Evolutionary conservation across 2,888 invertebrate genomes (phyloP), one percentile per base, ranked within the genome.

Genomic region (Coleophora flavipennella): DNA sequence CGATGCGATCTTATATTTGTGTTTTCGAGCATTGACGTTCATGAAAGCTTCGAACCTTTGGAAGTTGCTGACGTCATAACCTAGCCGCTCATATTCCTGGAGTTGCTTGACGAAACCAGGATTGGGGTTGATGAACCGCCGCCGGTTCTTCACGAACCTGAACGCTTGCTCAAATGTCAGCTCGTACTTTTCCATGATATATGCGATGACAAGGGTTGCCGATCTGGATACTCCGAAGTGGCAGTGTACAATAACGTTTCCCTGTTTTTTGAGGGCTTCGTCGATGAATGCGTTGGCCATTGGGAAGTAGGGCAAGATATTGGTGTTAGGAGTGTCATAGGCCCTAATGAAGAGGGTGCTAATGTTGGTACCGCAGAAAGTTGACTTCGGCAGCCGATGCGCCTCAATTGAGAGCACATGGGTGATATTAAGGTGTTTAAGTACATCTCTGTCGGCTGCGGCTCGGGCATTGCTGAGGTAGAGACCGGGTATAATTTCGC

Each of bases 181-280:
- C 44, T 90, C 89, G 67, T 92, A 91, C 77, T 94, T 92, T 59
- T 93, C 91, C 94, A 97, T 96, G 57, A 97, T 89, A 83, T 95
- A 97, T 36, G 97, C 96, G 63, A 97, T 96, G 62, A 96, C 95
- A 66, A 97, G 90, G 46, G 97, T 97, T 46, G 97, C 96, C 49
- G 96, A 96, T 51, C 97, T 88, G 40, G 96, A 97, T 36, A 97
- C 94, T 38, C 97, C 97, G 37, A 96, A 97, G 64, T 97, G 97
- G 74, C 97, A 97, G 77, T 97, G 97, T 44, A 97, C 91, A 63
- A 97, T 86, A 31, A 97, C 94, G 59, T 91, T 80, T 1, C 84
- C 84, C 6, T 20, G 20, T 14, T 89, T 63, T 81, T 88, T 58
- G 85, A 92, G 40, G 68, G 88, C 80, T 87, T 90, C 75, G n/a